Conservation (phyloP, 2,113 vertebrate species). For the Hirundichthys speculiger region DNA sequence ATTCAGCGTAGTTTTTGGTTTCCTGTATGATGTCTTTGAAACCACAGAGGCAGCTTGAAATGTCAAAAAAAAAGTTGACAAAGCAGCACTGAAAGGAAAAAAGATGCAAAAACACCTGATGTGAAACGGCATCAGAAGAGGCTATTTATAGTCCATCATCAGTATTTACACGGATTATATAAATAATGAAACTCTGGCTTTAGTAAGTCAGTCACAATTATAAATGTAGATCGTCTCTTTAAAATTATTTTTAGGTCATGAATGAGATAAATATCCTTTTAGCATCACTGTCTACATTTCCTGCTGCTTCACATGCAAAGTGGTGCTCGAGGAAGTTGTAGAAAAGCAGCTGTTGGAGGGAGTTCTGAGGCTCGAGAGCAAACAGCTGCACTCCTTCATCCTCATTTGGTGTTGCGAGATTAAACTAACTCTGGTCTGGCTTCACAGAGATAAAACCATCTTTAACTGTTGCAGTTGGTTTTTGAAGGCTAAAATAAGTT, state of each 20-base stretch:
- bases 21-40: slow-evolving; percentile 39
- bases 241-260: slow-evolving; percentile 27
- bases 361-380: slow-evolving; percentile 69
- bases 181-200: slow-evolving; percentile 28
- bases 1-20: slow-evolving; percentile 48
- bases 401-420: slow-evolving; percentile 48
- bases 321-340: slow-evolving; percentile 75
- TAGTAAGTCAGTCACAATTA: slow-evolving; percentile 36
- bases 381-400: slow-evolving; percentile 77
- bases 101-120: slow-evolving; percentile 37
- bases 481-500: slow-evolving; percentile 27
- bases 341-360: slow-evolving; percentile 59
- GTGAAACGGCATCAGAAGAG: slow-evolving; percentile 17
- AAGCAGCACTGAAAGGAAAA: slow-evolving; percentile 15
- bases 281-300: slow-evolving; percentile 70
- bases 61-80: slow-evolving; percentile 4
- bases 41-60: slow-evolving; percentile 9
- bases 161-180: slow-evolving; percentile 30
- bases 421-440: slow-evolving; percentile 47
- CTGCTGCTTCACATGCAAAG: slow-evolving; percentile 72
- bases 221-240: slow-evolving; percentile 42
- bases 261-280: slow-evolving; percentile 64
- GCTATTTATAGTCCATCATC: slow-evolving; percentile 49
- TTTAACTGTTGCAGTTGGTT: slow-evolving; percentile 54
- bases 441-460: slow-evolving; percentile 59